Evolutionary conservation across 2,797 vertebrate species (phyloP).

Genomic region (Ceryle rudis): DNA sequence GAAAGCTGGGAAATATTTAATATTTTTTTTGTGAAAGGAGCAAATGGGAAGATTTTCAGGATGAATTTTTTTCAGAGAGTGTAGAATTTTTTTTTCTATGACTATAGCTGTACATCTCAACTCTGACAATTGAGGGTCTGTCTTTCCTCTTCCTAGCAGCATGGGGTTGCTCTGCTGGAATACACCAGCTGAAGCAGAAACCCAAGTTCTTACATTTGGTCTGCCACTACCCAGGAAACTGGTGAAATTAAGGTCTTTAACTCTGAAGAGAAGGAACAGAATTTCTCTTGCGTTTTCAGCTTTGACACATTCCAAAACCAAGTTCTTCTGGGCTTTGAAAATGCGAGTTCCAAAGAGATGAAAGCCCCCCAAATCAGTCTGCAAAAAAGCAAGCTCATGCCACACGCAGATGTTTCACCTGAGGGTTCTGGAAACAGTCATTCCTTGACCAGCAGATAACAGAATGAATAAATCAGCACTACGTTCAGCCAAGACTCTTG

Average conservation of each 20-base stretch:
- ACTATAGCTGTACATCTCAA: background rate
- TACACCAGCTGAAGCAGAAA: background rate
- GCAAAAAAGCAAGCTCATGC: background rate
- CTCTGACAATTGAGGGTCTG: background rate
- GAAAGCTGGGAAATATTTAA: background rate
- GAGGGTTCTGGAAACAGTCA: background rate
- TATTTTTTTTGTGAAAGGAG: background rate
- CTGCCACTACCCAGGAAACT: background rate
- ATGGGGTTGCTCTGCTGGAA: background rate
- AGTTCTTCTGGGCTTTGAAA: background rate
- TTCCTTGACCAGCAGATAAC: background rate
- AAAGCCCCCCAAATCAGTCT: background rate
- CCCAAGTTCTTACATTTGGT: background rate
- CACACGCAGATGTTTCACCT: background rate
- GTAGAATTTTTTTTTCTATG: background rate
- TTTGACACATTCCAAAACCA: background rate
- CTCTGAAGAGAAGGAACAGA: background rate
- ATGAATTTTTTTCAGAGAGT: background rate
- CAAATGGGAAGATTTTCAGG: background rate
- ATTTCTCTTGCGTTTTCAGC: background rate
- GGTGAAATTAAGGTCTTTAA: background rate
- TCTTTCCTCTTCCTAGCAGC: background rate
- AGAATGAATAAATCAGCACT: background rate
- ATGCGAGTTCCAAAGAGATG: background rate
- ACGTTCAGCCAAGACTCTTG: background rate